Evolutionary conservation across 2,888 invertebrate genomes (phyloP), one percentile per base, ranked within the genome.

Genomic region (Steinernema scapterisci): DNA sequence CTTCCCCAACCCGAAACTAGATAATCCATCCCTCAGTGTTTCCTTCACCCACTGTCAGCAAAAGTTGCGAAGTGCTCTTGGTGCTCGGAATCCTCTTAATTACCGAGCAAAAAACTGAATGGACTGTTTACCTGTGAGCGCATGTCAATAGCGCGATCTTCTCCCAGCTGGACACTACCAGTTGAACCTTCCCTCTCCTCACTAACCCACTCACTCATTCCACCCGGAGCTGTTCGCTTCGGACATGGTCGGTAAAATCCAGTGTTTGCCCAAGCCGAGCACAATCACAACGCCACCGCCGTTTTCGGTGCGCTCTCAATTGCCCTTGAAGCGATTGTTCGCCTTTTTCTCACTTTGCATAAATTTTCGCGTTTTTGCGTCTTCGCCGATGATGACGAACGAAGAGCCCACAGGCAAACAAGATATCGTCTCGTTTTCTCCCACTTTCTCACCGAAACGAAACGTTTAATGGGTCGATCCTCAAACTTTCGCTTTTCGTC

Each of bases 401-500:
- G n/a, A n/a, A n/a, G 25, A 5, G 54, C 63, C n/a, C 13, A 11
- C 6, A 31, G 27, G 31, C 63, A 63, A 63, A 63, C 63, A 63
- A 25, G 63, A 63, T 63, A 27, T 9, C 63, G 3, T 11, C 16
- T 27, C 31, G 5, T 63, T 25, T 11, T 54, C 21, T 23, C 54
- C 6, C 54, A 23, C 54, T 11, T 54, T 38, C 52, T 9, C 63
- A 63, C 54, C 38, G 63, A 63, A 31, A 63, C 63, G 63, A 63
- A 63, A 25, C 63, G 31, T 63, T 63, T 63, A 63, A 63, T 63
- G 63, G 63, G 31, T 48, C 19, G 48, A 25, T 27, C 63, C 27
- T 63, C 38, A 63, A 13, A 63, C 63, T 63, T 63, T 63, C 38
- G 63, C n/a, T 38, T 63, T 63, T 63, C 63, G 19, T 48, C 19